A percentile compares a stretch with the other conserved stretches of the same genome.
phyloP scores from a whole-genome alignment of 1,140 invertebrate species.

The Lepidurus couesii region DNA sequence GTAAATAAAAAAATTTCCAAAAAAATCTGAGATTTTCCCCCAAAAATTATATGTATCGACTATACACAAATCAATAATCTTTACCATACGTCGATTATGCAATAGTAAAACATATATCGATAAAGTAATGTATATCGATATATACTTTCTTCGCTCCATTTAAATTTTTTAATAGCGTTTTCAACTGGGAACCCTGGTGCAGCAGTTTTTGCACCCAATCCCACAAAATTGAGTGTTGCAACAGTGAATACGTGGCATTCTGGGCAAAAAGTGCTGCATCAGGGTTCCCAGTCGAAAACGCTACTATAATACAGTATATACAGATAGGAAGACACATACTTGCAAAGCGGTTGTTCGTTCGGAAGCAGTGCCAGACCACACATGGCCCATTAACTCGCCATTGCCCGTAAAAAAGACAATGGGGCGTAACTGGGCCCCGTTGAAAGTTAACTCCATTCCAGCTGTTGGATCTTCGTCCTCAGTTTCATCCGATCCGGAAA shows the following conservation, averaged over 20 bases:
- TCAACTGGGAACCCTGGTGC: no score
- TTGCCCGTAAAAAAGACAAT: conserved; percentile 79
- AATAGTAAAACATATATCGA: background rate
- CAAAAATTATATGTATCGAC: background rate
- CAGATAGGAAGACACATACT: conserved; percentile 44
- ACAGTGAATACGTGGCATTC: no score
- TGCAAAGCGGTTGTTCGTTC: conserved; percentile 76
- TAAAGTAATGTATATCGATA: conserved; percentile 4
- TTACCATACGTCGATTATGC: background rate
- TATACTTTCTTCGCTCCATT: background rate
- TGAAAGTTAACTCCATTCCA: conserved; percentile 73
- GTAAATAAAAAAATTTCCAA: no score
- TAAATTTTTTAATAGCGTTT: no score
- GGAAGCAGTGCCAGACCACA: conserved; percentile 69
- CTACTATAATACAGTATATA: background rate
- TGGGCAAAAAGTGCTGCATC: no score
- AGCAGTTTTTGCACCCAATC: no score
- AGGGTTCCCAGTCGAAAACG: no score
- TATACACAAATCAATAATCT: no score
- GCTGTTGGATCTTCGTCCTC: conserved; percentile 60
- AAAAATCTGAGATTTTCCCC: background rate
- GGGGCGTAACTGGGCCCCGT: conserved; percentile 71
- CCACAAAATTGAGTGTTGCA: no score
- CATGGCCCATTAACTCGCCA: conserved; percentile 78
- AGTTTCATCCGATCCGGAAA: conserved; percentile 45